Evolutionary conservation across 2,888 invertebrate species (phyloP), one percentile per base, ranked within the genome.

Genomic region (Iphiclides podalirius): DNA sequence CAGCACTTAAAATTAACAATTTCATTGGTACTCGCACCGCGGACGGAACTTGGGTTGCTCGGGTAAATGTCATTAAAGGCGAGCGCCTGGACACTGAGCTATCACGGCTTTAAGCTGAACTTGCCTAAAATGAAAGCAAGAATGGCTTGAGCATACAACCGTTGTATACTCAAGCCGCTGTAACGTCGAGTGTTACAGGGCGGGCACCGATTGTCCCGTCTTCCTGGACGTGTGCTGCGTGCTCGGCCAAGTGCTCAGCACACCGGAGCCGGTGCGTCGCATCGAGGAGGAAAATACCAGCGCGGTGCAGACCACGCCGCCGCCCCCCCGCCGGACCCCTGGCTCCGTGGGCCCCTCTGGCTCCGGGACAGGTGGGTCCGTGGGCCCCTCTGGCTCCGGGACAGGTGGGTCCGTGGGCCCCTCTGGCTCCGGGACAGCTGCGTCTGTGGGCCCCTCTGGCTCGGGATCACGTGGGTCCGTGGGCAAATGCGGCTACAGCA

Each of bases 401-500:
- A 1, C 8, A 14, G 16, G 2, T 13, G 23, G 1, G 4, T 3
- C 13, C 2, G 1, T 8, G 20, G 12, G 37, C 9, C 1, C 4
- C 1, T 2, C 20, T 8, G 7, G 1, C 9, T 28, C 1, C 9
- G 16, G 1, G 12, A 1, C 8, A 14, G 16, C 9, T 13, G 23
- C 0, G 4, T 3, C 13, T 4, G 1, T 8, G 20, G 12, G 11
- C 0, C 11, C 7, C 7, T 7, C 3, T 0, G 1, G 2, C 1
- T 28, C 1, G 14, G 16, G 4, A 11, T 1, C 4, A 4, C 16
- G 7, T 1, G 64, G 67, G 8, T 4, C 1, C 3, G 1, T n/a
- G 4, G 20, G 37, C 9, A 46, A 23, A 6, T 95, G 95, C 59
- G 95, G 95, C 0, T 81, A 83, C 52, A 90, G 93, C n/a, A 93